These are phyloP conservation scores for Crotalus adamanteus DNA, from an alignment of 2,797 vertebrate species.

Conservation along the genomic window DNA sequence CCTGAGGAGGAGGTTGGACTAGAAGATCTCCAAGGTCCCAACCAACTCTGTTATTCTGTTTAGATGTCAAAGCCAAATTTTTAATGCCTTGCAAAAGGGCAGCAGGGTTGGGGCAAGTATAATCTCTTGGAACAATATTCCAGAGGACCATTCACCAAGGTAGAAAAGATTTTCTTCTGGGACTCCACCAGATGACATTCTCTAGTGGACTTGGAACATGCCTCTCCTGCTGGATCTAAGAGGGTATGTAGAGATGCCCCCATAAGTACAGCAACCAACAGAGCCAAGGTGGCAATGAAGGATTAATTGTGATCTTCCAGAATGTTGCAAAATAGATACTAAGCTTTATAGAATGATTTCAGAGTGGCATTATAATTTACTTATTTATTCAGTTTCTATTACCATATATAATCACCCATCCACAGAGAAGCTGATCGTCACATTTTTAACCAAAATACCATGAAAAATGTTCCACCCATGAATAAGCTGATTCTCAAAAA, in stretches of 20 bases:
- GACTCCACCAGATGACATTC: not conserved
- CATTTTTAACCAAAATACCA: too few relatives aligned
- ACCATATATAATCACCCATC: too few relatives aligned
- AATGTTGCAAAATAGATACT: not conserved
- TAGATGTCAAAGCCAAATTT: not conserved
- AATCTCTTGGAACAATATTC: not conserved
- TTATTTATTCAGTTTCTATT: too few relatives aligned
- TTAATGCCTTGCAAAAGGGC: not conserved
- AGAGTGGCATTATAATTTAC: too few relatives aligned
- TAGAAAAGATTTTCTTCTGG: not conserved
- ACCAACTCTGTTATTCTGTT: too few relatives aligned
- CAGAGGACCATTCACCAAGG: not conserved
- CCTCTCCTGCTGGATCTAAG: not conserved
- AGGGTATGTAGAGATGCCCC: not conserved
- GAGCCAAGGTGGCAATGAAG: not conserved
- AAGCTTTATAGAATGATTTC: not conserved
- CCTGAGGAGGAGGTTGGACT: too few relatives aligned
- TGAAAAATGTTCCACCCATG: too few relatives aligned
- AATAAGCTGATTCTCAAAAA: too few relatives aligned
- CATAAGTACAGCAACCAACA: not conserved
- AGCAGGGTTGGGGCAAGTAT: not conserved
- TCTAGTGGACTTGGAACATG: not conserved
- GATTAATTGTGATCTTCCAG: not conserved
- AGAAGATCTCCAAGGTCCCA: too few relatives aligned
- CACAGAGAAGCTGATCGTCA: too few relatives aligned